phyloP scores from a whole-genome alignment of 2,888 invertebrate genomes.

The Himalopsyche anomala region DNA sequence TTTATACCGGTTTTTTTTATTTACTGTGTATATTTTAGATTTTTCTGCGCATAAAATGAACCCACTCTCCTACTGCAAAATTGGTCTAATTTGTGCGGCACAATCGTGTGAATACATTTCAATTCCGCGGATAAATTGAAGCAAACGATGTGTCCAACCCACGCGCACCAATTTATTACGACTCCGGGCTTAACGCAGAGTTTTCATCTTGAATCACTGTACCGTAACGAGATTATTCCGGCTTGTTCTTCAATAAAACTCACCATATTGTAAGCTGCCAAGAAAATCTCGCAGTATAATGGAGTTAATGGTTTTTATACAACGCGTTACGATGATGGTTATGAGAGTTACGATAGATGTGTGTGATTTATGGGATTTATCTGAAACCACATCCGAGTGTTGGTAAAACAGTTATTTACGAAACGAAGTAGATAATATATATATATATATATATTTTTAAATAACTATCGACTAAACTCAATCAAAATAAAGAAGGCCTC shows the following conservation, averaged over 20 bases:
- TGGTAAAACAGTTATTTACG: not conserved
- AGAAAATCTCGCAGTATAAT: not conserved
- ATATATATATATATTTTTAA: not conserved
- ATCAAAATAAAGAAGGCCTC: too few relatives aligned
- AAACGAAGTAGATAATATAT: not conserved
- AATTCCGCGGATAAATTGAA: conserved; percentile 7
- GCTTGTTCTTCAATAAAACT: conserved; percentile 4
- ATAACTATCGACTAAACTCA: not conserved
- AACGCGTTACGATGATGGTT: not conserved
- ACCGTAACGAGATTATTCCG: conserved; percentile 42
- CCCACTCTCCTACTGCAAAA: not conserved
- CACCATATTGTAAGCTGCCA: conserved; percentile 24
- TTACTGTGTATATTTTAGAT: not conserved
- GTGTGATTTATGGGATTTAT: not conserved
- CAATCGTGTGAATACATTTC: conserved; percentile 19
- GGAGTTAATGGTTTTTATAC: conserved; percentile 25
- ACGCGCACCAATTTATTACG: not conserved
- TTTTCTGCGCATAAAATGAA: not conserved
- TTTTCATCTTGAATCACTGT: conserved; percentile 21
- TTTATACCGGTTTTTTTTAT: too few relatives aligned
- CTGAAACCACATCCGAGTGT: not conserved
- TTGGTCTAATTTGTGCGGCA: not conserved
- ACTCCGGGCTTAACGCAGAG: not conserved
- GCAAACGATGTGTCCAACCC: conserved; percentile 27
- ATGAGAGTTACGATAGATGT: not conserved